Evolutionary conservation across 2,797 vertebrate genomes (phyloP).

Genomic region (Serranus cabrilla): DNA sequence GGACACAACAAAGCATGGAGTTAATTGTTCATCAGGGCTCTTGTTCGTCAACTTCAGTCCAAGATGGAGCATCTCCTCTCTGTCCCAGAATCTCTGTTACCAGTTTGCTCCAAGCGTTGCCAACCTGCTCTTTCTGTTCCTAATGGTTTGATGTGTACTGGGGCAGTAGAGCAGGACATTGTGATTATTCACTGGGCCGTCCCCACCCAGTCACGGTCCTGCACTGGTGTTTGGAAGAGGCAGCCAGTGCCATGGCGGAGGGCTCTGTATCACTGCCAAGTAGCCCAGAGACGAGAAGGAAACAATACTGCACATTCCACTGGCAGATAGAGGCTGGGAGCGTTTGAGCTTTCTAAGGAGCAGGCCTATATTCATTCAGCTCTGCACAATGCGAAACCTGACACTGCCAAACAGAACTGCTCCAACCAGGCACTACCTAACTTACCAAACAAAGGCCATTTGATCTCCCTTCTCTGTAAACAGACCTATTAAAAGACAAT

Average conservation of each 20-base stretch:
- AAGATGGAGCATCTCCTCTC: constrained; percentile 29
- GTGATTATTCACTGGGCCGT: constrained; percentile 68
- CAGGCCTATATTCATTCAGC: constrained; percentile 74
- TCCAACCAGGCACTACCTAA: constrained; percentile 60
- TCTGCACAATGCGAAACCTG: constrained; percentile 77
- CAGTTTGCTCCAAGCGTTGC: constrained; percentile 41
- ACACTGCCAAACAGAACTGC: constrained; percentile 75
- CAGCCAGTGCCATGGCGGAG: constrained; percentile 48
- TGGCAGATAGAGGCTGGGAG: constrained; percentile 73
- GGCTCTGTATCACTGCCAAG: constrained; percentile 75
- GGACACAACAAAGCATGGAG: constrained; percentile 32
- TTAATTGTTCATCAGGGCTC: constrained; percentile 34
- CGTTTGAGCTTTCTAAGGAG: constrained; percentile 68
- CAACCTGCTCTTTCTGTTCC: constrained; percentile 41
- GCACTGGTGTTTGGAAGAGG: constrained; percentile 68
- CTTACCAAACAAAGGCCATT: constrained; percentile 65
- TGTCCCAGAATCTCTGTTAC: constrained; percentile 20
- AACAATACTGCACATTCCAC: constrained; percentile 82
- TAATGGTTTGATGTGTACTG: constrained; percentile 68
- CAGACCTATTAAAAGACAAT: constrained; percentile 67
- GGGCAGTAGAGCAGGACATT: constrained; percentile 73
- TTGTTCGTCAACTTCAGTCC: constrained; percentile 43
- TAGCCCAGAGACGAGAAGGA: constrained; percentile 69
- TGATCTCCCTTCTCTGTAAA: constrained; percentile 69
- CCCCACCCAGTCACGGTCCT: constrained; percentile 66